Evolutionary conservation across 2,888 invertebrate species (phyloP).

Genomic region (Eretmocerus hayati): DNA sequence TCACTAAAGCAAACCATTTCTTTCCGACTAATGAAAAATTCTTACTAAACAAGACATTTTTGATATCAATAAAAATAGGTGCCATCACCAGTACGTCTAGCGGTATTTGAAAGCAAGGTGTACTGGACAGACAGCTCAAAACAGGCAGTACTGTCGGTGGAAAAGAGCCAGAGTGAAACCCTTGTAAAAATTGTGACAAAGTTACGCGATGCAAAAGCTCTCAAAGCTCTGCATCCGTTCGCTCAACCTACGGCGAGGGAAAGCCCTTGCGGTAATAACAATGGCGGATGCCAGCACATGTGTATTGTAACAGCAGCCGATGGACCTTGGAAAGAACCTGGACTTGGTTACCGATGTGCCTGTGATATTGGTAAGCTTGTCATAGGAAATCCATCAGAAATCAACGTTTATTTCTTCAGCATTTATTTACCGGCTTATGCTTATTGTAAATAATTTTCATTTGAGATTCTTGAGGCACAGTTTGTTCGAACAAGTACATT

Average conservation of each 20-base stretch:
- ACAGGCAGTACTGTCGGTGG: constrained; percentile 80
- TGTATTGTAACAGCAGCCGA: constrained; percentile 80
- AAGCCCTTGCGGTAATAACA: constrained; percentile 81
- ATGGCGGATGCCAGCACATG: constrained; percentile 88
- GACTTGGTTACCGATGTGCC: constrained; percentile 82
- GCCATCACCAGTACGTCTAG: constrained; percentile 76
- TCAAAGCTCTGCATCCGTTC: constrained; percentile 73
- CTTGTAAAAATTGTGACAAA: constrained; percentile 76
- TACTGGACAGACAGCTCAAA: constrained; percentile 91
- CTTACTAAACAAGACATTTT: too few species aligned
- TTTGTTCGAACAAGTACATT: too few species aligned
- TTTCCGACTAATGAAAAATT: too few species aligned
- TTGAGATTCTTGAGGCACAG: too few species aligned
- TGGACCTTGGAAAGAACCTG: constrained; percentile 49
- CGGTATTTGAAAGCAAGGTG: constrained; percentile 78
- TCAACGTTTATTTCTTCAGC: neutral
- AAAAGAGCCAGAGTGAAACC: constrained; percentile 74
- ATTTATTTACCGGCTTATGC: neutral
- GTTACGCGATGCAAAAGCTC: constrained; percentile 74
- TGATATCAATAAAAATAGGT: too few species aligned
- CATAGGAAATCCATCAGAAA: neutral
- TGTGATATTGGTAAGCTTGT: constrained; percentile 67
- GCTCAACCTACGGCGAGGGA: constrained; percentile 61
- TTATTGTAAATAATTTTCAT: too few species aligned
- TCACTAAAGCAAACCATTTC: neutral